Percentiles rank a stretch among this genome's conserved stretches.
phyloP scores from a whole-genome alignment of 2,797 vertebrate species.

The Falco rusticolus region DNA sequence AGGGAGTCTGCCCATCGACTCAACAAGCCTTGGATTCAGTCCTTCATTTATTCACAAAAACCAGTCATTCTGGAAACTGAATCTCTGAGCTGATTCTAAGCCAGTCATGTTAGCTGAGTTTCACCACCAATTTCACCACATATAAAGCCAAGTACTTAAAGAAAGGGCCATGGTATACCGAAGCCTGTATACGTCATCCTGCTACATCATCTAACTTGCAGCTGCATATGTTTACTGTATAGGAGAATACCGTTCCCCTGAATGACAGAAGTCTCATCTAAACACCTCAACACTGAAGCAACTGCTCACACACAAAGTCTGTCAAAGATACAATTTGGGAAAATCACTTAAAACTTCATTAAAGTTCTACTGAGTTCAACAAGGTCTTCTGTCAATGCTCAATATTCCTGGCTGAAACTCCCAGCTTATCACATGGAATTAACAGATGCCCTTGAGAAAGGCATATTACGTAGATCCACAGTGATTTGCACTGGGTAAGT shows the following conservation, averaged over 20 bases:
- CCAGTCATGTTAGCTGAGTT: neutral
- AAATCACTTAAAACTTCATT: neutral
- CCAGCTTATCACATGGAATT: constrained; percentile 29
- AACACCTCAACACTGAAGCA: neutral
- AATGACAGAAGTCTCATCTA: neutral
- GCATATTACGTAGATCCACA: neutral
- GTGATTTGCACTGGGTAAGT: constrained; percentile 41
- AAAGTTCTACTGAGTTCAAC: neutral
- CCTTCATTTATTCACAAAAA: constrained; percentile 22
- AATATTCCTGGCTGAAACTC: neutral
- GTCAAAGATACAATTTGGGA: neutral
- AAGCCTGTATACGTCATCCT: neutral
- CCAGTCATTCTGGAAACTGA: neutral
- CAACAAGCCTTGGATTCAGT: constrained; percentile 10
- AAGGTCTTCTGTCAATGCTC: neutral
- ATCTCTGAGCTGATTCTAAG: neutral
- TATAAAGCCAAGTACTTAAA: neutral
- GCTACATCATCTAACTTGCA: neutral
- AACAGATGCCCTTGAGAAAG: constrained; percentile 60
- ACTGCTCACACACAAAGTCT: neutral
- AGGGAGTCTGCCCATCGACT: neutral
- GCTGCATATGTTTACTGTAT: neutral
- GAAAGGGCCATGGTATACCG: neutral
- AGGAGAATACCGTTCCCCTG: neutral
- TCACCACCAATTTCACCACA: neutral